Conservation (phyloP, 1,140 invertebrate species). For the Pseudomyrmex cubaensis region DNA sequence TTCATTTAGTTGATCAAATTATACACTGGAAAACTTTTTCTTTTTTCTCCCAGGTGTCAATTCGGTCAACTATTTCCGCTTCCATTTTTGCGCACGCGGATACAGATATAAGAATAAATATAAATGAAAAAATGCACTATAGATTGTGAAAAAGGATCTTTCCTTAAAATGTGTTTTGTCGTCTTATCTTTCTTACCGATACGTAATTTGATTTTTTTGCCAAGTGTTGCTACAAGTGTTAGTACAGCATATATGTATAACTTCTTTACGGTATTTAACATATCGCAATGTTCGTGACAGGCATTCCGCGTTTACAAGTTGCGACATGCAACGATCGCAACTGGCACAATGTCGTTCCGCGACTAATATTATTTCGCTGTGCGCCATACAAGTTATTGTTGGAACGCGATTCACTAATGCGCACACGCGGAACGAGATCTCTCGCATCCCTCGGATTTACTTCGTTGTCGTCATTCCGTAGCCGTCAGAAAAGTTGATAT, state of each 20-base stretch:
- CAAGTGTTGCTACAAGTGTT: background rate
- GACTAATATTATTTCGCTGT: conserved; percentile 26
- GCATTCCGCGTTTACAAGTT: conserved; percentile 30
- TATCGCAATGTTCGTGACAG: conserved; percentile 16
- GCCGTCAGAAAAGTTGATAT: background rate
- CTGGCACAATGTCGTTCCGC: conserved; percentile 35
- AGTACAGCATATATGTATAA: background rate
- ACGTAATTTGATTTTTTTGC: too few species aligned
- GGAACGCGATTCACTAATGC: conserved; percentile 32
- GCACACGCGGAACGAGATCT: background rate
- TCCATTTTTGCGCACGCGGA: background rate
- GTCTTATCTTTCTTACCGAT: background rate
- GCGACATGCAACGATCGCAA: conserved; percentile 42
- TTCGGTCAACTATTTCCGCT: background rate
- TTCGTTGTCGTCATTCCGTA: background rate
- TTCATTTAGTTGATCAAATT: conserved; percentile 26
- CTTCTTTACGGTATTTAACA: conserved; percentile 21
- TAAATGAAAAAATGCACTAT: too few species aligned
- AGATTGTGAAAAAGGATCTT: background rate
- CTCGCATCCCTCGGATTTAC: conserved; percentile 10
- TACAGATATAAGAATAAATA: background rate
- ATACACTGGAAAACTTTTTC: background rate
- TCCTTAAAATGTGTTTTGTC: background rate
- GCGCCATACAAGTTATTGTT: conserved; percentile 33
- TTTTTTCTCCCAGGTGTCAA: background rate